Evolutionary conservation across 1,140 invertebrate species (phyloP).

Genomic region (Sycophila sp.): DNA sequence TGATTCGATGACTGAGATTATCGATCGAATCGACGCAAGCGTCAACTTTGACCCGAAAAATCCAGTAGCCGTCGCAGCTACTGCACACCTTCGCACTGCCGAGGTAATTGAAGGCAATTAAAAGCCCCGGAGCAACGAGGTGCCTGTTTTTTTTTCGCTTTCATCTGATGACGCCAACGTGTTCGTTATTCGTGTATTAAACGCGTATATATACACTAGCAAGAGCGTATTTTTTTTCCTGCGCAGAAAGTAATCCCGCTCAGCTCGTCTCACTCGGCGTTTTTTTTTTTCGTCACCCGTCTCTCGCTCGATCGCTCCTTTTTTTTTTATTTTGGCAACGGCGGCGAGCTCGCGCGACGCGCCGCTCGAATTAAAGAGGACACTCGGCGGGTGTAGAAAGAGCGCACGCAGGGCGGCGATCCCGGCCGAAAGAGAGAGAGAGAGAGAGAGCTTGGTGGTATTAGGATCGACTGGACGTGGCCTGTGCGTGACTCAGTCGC

Average conservation of each 20-base stretch:
- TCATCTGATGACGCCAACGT: too few species aligned
- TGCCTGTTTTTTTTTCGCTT: too few species aligned
- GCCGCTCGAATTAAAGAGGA: constrained; percentile 27
- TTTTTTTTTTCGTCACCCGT: not conserved
- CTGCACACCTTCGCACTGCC: too few species aligned
- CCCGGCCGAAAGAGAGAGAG: not conserved
- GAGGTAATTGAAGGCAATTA: too few species aligned
- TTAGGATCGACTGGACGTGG: too few species aligned
- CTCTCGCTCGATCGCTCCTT: not conserved
- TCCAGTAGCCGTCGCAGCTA: too few species aligned
- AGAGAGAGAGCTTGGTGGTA: not conserved
- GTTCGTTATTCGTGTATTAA: too few species aligned
- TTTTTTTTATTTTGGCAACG: constrained; percentile 15
- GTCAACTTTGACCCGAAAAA: too few species aligned
- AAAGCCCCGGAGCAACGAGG: too few species aligned
- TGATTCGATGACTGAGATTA: too few species aligned
- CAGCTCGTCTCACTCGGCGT: not conserved
- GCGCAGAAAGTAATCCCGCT: constrained; percentile 1
- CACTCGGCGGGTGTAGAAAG: constrained; percentile 9
- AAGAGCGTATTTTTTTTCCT: not conserved
- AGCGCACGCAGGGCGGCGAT: not conserved
- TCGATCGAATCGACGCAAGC: too few species aligned
- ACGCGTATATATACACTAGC: too few species aligned
- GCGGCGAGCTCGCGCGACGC: constrained; percentile 17
- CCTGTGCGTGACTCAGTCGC: constrained; percentile 9